Conservation (phyloP, 2,113 vertebrate species). For the Naja naja region DNA sequence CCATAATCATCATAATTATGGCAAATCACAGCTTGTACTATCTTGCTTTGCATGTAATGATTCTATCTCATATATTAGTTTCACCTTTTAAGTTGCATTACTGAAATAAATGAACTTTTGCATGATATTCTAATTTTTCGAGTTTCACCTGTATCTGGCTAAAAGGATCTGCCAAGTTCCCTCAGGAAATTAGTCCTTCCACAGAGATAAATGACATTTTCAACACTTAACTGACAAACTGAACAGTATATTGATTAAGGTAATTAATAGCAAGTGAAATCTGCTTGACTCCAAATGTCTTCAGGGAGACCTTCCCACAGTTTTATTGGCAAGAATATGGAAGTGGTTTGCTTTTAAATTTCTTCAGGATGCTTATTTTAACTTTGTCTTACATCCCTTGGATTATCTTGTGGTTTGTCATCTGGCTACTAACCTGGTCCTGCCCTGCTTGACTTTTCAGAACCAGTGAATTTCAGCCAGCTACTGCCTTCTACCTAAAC, state of each 20-base stretch:
- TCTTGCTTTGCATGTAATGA: no score
- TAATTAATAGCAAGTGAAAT: not conserved
- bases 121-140: no score
- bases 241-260: not conserved
- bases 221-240: not conserved
- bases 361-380: not conserved
- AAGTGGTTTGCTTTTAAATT: not conserved
- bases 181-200: not conserved
- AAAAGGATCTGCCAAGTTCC: not conserved
- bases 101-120: no score
- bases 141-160: no score
- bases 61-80: no score
- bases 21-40: no score
- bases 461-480: not conserved
- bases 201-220: not conserved
- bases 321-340: not conserved
- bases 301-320: not conserved
- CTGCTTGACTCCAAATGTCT: not conserved
- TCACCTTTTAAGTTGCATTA: no score
- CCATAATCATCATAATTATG: no score
- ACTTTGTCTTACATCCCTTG: not conserved
- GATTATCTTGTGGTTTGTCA: not conserved
- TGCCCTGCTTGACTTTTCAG: not conserved
- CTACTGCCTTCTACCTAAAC: not conserved
- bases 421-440: not conserved